Evolutionary conservation across 2,797 vertebrate genomes (phyloP), one percentile per base, ranked within the genome.

Genomic region (Mormyrops attenuatus): DNA sequence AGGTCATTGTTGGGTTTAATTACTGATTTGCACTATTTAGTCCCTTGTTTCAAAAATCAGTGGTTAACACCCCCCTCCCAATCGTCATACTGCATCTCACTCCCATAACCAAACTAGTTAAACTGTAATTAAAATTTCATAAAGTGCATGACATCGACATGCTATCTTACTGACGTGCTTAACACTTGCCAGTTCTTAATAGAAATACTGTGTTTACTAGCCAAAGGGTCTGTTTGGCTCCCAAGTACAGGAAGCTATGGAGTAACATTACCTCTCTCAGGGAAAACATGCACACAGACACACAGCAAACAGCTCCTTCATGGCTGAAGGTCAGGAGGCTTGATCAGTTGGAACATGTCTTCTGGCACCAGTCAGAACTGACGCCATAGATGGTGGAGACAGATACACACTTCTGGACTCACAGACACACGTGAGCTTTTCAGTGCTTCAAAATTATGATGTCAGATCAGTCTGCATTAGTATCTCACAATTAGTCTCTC

Each of bases 391-490:
- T 88, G 26, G 13, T 49, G 34, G 20, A 9, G 38, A 30, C 26
- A 26, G 30, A 84, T 52, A 85, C 49, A 26, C 11, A 87, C 88
- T n/a, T n/a, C 9, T 34, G 30, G 15, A 38, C 88, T 52, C 73
- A 77, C 15, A 15, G 30, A 50, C 15, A 87, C 89, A 89, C 55
- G 91, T 66, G 90, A 26, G 92, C 50, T 20, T 92, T 92, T 90
- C 63, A 90, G 90, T 90, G 69, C 89, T 89, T 88, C 66, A 80
- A 87, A 47, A 89, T 88, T 88, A 77, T 89, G 90, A 92, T 92
- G 94, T 63, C 60, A 26, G 22, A 63, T 94, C 92, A 85, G n/a
- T 13, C 90, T 7, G 85, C 63, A 60, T 7, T 87, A 90, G 92
- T 93, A 92, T 77, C 66, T 73, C 26, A 38, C 3, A 69, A 34